Evolutionary conservation across 2,888 invertebrate species (phyloP).

Genomic region (Hyles lineata): DNA sequence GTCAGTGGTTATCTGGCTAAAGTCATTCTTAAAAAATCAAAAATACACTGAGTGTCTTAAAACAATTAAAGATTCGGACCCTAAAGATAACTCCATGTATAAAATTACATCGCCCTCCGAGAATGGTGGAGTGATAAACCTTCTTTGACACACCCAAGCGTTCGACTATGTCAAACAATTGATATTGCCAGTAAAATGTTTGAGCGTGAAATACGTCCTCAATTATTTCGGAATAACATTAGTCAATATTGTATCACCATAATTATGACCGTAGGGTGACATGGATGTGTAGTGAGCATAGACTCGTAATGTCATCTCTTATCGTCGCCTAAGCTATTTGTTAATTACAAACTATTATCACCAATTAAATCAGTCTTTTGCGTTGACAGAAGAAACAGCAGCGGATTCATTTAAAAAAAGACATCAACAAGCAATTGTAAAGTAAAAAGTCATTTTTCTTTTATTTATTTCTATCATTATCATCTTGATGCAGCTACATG

Average conservation of each 20-base stretch:
- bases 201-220: too few species aligned
- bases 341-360: background rate
- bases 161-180: too few species aligned
- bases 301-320: background rate
- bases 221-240: too few species aligned
- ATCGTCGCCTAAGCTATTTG: background rate
- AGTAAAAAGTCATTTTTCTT: background rate
- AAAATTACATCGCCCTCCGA: too few species aligned
- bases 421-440: slow-evolving; percentile 3
- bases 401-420: slow-evolving; percentile 1
- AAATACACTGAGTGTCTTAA: background rate
- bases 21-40: background rate
- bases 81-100: too few species aligned
- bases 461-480: too few species aligned
- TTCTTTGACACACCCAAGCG: too few species aligned
- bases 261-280: background rate
- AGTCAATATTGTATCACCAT: background rate
- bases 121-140: too few species aligned
- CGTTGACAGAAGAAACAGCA: background rate
- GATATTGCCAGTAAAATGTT: too few species aligned
- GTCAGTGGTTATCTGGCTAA: slow-evolving; percentile 26
- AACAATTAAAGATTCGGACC: too few species aligned
- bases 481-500: too few species aligned
- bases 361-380: background rate
- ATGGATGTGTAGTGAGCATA: slow-evolving; percentile 6